Evolutionary conservation across 2,888 invertebrate species (phyloP), one percentile per base, ranked within the genome.

Genomic region (Metalampra italica): DNA sequence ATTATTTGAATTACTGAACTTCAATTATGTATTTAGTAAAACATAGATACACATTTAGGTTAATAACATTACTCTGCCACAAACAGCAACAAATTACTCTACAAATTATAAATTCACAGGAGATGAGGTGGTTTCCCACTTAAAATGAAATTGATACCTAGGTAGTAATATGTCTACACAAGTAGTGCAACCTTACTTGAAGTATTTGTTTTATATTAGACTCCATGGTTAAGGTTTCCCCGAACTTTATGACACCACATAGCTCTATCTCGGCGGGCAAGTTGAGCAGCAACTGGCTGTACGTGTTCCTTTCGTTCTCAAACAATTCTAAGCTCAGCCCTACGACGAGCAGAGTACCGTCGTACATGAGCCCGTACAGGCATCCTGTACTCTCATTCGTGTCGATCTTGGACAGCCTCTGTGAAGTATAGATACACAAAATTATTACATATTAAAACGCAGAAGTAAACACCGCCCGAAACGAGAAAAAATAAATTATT

Each of bases 211-310:
- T 92, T 29, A 93, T 83, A 64, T 92, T 91, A 3, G 90, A 90
- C 60, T 93, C 91, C 41, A 91, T 88, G 56, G 91, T 91, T 40
- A 90, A 78, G 43, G 90, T 90, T 59, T 92, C 91, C 14, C 92
- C 92, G 55, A 94, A 92, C 64, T 92, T 92, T 12, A 95, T 90
- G 49, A 94, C 89, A 29, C 95, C 96, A 72, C 94, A 95, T 45
- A 94, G 83, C 79, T 95, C 95, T 52, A 95, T 80, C 75, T 95
- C 95, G 1, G 93, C 93, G 12, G 96, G 95, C 65, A 95, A 91
- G 64, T 92, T 92, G 29, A 93, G 86, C 55, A 92, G 89, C 37
- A 93, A 70, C 55, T 90, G 84, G 38, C 80, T 83, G 55, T 90
- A 85, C n/a, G 82, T 74, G 56, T 84, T 83, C 67, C 89, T 81